phyloP scores from a whole-genome alignment of 2,797 vertebrate species.

The Pangasius larnaudii region DNA sequence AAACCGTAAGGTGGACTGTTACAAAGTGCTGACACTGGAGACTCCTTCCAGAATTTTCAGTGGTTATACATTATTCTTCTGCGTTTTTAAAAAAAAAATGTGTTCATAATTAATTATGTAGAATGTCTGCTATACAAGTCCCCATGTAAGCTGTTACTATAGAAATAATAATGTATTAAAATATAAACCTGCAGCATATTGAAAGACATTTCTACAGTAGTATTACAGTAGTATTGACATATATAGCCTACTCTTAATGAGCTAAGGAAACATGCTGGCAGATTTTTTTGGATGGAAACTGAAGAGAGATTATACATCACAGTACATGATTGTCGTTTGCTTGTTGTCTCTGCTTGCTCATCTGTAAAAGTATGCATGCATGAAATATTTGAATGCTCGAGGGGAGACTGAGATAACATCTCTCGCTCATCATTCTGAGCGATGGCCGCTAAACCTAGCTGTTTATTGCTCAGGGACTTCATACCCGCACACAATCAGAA shows the following conservation, averaged over 20 bases:
- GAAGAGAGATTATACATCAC: not conserved
- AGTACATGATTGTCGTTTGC: not conserved
- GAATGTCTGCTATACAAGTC: not conserved
- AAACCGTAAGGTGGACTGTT: not conserved
- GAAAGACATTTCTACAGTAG: not conserved
- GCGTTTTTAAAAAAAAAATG: too few relatives aligned
- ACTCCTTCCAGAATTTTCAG: not conserved
- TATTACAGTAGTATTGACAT: not conserved
- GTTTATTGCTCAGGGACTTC: not conserved
- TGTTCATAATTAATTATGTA: not conserved
- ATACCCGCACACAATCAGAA: not conserved
- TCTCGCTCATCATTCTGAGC: not conserved
- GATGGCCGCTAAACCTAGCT: constrained; percentile 11
- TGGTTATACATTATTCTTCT: not conserved
- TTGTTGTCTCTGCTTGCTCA: not conserved
- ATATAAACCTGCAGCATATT: not conserved
- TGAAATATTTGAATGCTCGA: constrained; percentile 16
- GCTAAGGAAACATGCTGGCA: not conserved
- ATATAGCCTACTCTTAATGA: not conserved
- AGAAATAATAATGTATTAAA: not conserved
- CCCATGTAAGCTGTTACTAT: not conserved
- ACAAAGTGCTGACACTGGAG: not conserved
- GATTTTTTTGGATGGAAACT: not conserved
- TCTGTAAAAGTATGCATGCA: constrained; percentile 15
- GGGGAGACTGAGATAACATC: not conserved